Percentiles rank a stretch among this genome's conserved stretches.
These are phyloP conservation scores for Styela plicata DNA, from an alignment of 23 tunicate species.

Conservation along the genomic window DNA sequence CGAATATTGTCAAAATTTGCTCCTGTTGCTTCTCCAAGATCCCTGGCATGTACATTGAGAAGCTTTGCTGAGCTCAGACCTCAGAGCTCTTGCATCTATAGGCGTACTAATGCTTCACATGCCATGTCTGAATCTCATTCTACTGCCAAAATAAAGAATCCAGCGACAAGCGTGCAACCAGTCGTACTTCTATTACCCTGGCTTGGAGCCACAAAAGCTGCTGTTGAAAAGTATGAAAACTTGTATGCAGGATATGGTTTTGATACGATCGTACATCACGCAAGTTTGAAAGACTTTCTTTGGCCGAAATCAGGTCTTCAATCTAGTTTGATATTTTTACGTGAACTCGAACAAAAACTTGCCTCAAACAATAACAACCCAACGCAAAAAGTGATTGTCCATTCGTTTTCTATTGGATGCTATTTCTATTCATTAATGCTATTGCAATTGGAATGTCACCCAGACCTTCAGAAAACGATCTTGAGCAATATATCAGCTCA, in stretches of 20 bases:
- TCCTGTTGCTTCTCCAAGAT: no score
- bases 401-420: conserved; percentile 84
- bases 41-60: no score
- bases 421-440: conserved; percentile 77
- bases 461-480: conserved; percentile 25
- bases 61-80: no score
- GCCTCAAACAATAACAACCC: not conserved
- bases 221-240: conserved; percentile 38
- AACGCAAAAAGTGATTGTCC: conserved; percentile 39
- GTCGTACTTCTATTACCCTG: conserved; percentile 62
- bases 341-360: not conserved
- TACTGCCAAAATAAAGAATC: no score
- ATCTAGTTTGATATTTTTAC: conserved; percentile 39
- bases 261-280: conserved; percentile 34
- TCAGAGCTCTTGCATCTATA: no score
- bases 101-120: no score
- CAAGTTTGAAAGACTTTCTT: conserved; percentile 49
- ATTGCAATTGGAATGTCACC: conserved; percentile 37
- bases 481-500: conserved; percentile 42
- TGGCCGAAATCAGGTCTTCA: conserved; percentile 68
- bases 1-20: no score
- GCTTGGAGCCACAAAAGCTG: conserved; percentile 58
- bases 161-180: no score
- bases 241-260: conserved; percentile 34
- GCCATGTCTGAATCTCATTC: no score